Base-by-base conservation (phyloP, 1,140 invertebrate species). In the Liolophura sinensis region DNA sequence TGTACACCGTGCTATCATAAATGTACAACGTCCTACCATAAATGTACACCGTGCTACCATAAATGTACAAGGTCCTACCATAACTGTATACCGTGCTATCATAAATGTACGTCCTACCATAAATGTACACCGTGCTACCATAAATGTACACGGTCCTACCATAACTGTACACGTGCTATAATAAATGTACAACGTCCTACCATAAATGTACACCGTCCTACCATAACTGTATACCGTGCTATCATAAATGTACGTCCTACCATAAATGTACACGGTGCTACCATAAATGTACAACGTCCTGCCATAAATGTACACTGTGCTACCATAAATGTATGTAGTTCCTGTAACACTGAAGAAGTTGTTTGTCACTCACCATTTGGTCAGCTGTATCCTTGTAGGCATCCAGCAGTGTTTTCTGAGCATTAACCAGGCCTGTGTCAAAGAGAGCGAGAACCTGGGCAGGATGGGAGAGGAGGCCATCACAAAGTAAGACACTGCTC, bases 341-440 rank as follows among this genome's bases (percentile, higher is more conserved):
- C 15, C 14, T 14, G 25, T 56, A 49, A 31, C 11, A 16, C 15
- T 52, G n/a, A 14, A 20, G 18, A 27, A n/a, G 20, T 12, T n/a
- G 11, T 22, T n/a, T 6, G 40, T 57, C 16, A 20, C 48, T 24
- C 47, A 77, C 78, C 64, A 80, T 77, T 49, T 73, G 31, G 50
- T 75, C 61, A 6, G 78, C 55, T 24, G 79, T 78, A 75, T 87
- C 81, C 50, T 16, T 24, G 15, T 68, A 64, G 15, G 31, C 82
- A 67, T 60, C 81, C 68, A 65, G 87, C 82, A 60, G 85, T 76
- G n/a, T 92, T 74, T 66, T 84, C 75, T 76, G 87, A 25, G 88
- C 89, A 73, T 85, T 80, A 22, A 89, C 75, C 18, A 89, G 85
- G 65, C 89, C 88, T 64, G 85, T 76, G 78, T 93, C 88, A 79